Evolutionary conservation across 2,113 vertebrate genomes (phyloP).

Genomic region (Oxygymnocypris stewartii): DNA sequence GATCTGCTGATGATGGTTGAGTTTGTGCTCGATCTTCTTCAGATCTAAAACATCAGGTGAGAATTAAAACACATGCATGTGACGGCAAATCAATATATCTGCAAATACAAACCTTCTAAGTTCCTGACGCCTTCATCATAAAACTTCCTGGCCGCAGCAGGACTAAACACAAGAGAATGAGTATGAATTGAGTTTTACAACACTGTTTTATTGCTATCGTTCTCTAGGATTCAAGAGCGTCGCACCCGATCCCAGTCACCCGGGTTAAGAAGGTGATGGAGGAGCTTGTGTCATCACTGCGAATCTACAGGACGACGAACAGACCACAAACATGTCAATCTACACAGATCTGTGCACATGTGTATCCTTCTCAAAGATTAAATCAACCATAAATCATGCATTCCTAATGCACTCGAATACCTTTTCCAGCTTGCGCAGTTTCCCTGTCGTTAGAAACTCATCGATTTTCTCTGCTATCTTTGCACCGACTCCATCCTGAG

Average conservation of each 20-base stretch:
- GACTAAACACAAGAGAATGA: slow-evolving; percentile 74
- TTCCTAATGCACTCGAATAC: slow-evolving; percentile 64
- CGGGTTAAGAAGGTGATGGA: slow-evolving; percentile 95
- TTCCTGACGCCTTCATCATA: slow-evolving; percentile 95
- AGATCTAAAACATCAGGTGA: slow-evolving; percentile 79
- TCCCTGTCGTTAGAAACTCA: slow-evolving; percentile 96
- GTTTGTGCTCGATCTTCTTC: slow-evolving; percentile 88
- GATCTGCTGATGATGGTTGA: slow-evolving; percentile 96
- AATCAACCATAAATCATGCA: background rate
- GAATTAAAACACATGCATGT: background rate
- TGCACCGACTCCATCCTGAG: slow-evolving; percentile 93
- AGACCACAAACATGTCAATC: slow-evolving; percentile 5
- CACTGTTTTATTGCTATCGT: background rate
- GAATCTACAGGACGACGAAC: slow-evolving; percentile 80
- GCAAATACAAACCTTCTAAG: slow-evolving; percentile 83
- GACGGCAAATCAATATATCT: background rate
- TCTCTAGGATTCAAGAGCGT: slow-evolving; percentile 1
- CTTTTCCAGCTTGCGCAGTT: slow-evolving; percentile 94
- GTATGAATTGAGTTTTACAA: background rate
- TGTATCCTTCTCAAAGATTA: too few species aligned
- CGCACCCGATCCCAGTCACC: slow-evolving; percentile 96
- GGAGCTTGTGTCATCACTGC: slow-evolving; percentile 93
- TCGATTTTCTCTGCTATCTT: slow-evolving; percentile 99
- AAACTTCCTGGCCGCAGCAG: slow-evolving; percentile 94
- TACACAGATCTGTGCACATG: background rate